phyloP scores from a whole-genome alignment of 2,113 vertebrate genomes.

The Ornithorhynchus anatinus region DNA sequence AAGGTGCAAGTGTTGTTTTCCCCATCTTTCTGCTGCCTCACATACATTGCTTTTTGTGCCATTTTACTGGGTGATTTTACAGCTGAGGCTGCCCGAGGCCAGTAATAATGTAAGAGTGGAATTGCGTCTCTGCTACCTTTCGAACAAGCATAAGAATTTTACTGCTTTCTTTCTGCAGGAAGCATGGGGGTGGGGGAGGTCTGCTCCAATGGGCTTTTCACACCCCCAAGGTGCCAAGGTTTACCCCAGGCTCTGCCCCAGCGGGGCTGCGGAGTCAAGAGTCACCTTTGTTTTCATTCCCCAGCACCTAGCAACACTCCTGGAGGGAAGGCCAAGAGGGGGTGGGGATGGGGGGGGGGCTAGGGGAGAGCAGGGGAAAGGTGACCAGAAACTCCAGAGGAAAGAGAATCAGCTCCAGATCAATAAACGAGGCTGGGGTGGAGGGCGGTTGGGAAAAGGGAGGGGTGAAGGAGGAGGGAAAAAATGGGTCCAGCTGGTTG shows the following conservation, averaged over 20 bases:
- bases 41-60: background rate
- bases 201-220: conserved; percentile 20
- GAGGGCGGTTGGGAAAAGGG: no score
- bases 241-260: conserved; percentile 39
- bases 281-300: conserved; percentile 35
- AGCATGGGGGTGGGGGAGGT: no score
- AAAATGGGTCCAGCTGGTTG: conserved; percentile 7
- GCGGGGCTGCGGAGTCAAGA: conserved; percentile 36
- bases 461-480: rapidly evolving
- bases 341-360: background rate
- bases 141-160: background rate
- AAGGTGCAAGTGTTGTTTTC: background rate
- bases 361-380: background rate
- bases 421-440: background rate
- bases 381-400: background rate
- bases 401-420: background rate
- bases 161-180: background rate
- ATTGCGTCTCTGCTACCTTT: background rate
- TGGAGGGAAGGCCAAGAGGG: no score
- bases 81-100: background rate
- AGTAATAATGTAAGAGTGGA: background rate
- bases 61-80: background rate
- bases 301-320: background rate
- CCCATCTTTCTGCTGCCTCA: background rate
- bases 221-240: conserved; percentile 1